Percentiles rank a stretch among this genome's conserved stretches.
Conservation (phyloP, 2,888 invertebrate genomes). For the Orgyia antiqua region DNA sequence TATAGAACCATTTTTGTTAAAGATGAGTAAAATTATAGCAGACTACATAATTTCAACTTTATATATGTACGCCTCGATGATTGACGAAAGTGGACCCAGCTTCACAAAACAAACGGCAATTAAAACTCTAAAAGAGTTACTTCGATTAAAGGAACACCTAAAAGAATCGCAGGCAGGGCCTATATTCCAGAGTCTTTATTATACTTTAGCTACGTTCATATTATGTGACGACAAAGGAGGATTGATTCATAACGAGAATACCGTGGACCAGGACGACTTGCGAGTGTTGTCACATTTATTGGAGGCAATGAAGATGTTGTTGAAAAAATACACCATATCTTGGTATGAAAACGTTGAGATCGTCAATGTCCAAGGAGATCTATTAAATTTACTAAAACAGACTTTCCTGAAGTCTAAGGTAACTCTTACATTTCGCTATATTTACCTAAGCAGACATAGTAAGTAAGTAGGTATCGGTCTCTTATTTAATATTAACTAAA, state of each 20-base stretch:
- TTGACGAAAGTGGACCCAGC: conserved; percentile 15
- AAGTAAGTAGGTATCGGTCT: no score
- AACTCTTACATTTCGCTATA: background rate
- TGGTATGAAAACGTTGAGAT: conserved; percentile 42
- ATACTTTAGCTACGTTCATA: conserved; percentile 31
- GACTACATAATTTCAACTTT: conserved; percentile 31
- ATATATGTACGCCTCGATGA: conserved; percentile 19
- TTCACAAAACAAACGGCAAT: conserved; percentile 15
- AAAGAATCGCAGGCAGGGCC: conserved; percentile 31
- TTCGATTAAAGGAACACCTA: conserved; percentile 29
- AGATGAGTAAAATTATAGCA: conserved; percentile 18
- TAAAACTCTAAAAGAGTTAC: conserved; percentile 26
- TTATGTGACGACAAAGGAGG: conserved; percentile 25
- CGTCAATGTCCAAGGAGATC: conserved; percentile 29
- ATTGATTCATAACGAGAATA: conserved; percentile 23
- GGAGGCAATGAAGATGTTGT: conserved; percentile 31
- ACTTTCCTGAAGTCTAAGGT: conserved; percentile 10
- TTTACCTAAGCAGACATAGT: no score
- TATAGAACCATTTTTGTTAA: conserved; percentile 18
- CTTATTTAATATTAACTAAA: no score
- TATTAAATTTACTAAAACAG: conserved; percentile 34
- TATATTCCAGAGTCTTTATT: conserved; percentile 33
- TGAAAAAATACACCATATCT: conserved; percentile 36
- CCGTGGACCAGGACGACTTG: conserved; percentile 27
- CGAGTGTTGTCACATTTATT: conserved; percentile 28